Evolutionary conservation across 2,113 vertebrate genomes (phyloP).

Genomic region (Amia ocellicauda): DNA sequence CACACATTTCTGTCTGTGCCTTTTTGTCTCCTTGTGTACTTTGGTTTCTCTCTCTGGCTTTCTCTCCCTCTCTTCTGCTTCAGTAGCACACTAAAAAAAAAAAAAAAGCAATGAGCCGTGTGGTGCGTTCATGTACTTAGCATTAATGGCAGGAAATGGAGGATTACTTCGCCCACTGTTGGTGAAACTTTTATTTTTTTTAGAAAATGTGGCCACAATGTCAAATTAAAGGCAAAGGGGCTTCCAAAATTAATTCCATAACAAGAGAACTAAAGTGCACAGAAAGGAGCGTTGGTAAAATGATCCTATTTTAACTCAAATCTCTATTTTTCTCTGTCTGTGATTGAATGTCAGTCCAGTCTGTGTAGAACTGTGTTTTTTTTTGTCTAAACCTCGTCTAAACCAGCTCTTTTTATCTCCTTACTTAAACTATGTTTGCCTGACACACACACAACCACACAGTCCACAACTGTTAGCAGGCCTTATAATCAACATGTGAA

Average conservation of each 20-base stretch:
- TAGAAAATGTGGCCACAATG: slow-evolving; percentile 16
- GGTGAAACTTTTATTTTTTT: slow-evolving; percentile 28
- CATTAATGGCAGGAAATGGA: slow-evolving; percentile 65
- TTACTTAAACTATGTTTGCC: slow-evolving; percentile 33
- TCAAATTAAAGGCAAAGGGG: slow-evolving; percentile 30
- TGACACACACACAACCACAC: not conserved
- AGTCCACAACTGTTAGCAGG: not conserved
- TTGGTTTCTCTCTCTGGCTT: not conserved
- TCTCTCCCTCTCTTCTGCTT: slow-evolving; percentile 1
- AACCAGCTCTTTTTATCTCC: slow-evolving; percentile 42
- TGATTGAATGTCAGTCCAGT: slow-evolving; percentile 29
- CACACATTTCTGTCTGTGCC: not conserved
- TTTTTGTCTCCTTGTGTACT: not conserved
- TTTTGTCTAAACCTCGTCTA: slow-evolving; percentile 45
- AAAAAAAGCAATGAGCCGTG: not conserved
- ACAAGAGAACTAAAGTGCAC: slow-evolving; percentile 28
- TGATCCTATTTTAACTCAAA: slow-evolving; percentile 37
- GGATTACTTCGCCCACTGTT: slow-evolving; percentile 52
- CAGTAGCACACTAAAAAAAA: not conserved
- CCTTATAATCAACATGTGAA: too few relatives aligned
- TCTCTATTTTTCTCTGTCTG: slow-evolving; percentile 15
- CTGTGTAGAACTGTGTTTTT: slow-evolving; percentile 34
- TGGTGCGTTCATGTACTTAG: not conserved
- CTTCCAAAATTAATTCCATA: slow-evolving; percentile 17
- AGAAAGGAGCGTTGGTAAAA: slow-evolving; percentile 29